Percentiles rank a stretch among this genome's conserved stretches.
phyloP scores from a whole-genome alignment of 2,113 vertebrate genomes.

The Otocyon megalotis region DNA sequence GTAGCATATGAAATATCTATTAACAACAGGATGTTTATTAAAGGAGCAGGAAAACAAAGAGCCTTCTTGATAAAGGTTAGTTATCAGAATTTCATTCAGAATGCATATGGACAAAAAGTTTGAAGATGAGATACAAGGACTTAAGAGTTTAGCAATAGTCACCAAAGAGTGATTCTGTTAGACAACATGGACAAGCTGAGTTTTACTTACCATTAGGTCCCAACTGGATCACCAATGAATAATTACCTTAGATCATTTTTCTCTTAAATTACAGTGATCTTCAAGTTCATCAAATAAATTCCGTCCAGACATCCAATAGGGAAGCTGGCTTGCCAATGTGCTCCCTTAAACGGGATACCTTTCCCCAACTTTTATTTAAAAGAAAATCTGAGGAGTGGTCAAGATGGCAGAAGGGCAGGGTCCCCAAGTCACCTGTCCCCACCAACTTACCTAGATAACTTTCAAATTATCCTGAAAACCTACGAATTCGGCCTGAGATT shows the following conservation, averaged over 20 bases:
- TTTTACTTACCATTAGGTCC: neutral
- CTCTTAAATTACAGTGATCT: neutral
- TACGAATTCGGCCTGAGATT: too few species aligned
- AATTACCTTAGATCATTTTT: neutral
- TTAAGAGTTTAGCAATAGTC: neutral
- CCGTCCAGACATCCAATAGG: neutral
- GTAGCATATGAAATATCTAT: neutral
- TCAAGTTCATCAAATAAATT: neutral
- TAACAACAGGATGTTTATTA: neutral
- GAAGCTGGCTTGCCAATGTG: neutral
- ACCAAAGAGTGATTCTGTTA: neutral
- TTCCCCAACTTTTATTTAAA: neutral
- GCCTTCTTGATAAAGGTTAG: neutral
- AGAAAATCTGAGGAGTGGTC: neutral
- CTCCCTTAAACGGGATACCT: neutral
- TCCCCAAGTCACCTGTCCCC: too few species aligned
- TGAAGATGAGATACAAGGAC: neutral
- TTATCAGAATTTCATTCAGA: constrained; percentile 23
- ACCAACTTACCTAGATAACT: too few species aligned
- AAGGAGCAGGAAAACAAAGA: neutral
- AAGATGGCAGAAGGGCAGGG: too few species aligned
- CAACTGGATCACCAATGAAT: neutral
- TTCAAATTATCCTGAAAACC: too few species aligned
- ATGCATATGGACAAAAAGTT: neutral
- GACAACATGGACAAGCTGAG: neutral